Evolutionary conservation across 2,113 vertebrate genomes (phyloP), one percentile per base, ranked within the genome.

Genomic region (Hassar affinis): DNA sequence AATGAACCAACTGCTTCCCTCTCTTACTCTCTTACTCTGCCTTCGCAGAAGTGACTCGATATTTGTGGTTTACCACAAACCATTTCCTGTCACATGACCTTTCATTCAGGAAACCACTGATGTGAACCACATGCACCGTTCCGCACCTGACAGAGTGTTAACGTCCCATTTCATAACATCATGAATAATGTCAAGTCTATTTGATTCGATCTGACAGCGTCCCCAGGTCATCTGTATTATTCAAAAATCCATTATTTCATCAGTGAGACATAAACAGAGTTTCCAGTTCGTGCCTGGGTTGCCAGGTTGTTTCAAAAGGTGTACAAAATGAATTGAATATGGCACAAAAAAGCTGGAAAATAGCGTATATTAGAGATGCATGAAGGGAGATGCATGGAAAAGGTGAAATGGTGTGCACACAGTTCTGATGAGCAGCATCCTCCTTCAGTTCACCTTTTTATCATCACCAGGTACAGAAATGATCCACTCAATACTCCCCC

Each of bases 1-100:
- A 17, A 11, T 0, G 18, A 52, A 30, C 14, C 45, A 49, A 49
- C 6, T n/a, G 11, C 2, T 14, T 52, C 3, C 25, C 14, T 17
- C 14, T 49, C 30, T 18, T 20, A 71, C n/a, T 33, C 20, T 49
- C 42, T 54, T 54, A 49, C 49, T 47, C 54, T n/a, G 22, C 27
- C 22, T 71, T 35, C n/a, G 15, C 47, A 49, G 17, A 22, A 64
- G 27, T 27, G 20, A 30, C 51, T 57, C 6, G 3, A 79, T 38
- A 18, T 74, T 49, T 61, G 12, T 72, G 68, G 54, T 83, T 83
- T 27, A 83, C 81, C 71, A 38, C 71, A 83, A 76, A 77, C 71
- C 57, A 64, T 45, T 83, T 83, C 71, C 71, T 51, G n/a, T 49
- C 35, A 12, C 69, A 49, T 18, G 5, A 61, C 17, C 38, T 25